Conservation (phyloP, 1,140 invertebrate species). For the Hylaeus volcanicus region DNA sequence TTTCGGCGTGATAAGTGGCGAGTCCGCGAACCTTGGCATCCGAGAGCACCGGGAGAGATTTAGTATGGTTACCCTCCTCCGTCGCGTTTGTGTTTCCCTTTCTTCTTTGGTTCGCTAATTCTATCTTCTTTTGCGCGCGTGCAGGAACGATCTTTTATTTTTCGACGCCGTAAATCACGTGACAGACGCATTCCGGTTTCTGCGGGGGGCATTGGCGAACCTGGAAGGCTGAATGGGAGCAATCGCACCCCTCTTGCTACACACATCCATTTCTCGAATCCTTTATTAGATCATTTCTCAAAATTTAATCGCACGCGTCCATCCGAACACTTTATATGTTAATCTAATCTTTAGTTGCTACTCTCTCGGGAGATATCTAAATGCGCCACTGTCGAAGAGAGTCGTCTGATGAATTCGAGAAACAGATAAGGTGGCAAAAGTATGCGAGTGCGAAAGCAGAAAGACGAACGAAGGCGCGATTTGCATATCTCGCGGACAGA, state of each 20-base stretch:
- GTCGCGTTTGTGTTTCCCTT: conserved; percentile 54
- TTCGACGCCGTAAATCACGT: conserved; percentile 72
- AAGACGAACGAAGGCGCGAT: conserved; percentile 49
- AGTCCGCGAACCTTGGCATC: conserved; percentile 35
- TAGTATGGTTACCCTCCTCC: conserved; percentile 62
- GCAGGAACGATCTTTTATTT: conserved; percentile 66
- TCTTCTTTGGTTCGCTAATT: conserved; percentile 13
- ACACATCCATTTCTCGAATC: too few species aligned
- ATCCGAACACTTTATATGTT: too few species aligned
- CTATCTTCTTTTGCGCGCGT: conserved; percentile 1
- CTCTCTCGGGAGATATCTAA: too few species aligned
- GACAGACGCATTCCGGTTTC: conserved; percentile 65
- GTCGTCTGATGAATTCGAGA: conserved; percentile 36
- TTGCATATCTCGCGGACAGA: conserved; percentile 76
- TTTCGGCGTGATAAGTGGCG: conserved; percentile 40
- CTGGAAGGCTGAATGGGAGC: too few species aligned
- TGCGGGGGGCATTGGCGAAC: too few species aligned
- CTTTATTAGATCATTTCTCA: too few species aligned
- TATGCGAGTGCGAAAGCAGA: not conserved
- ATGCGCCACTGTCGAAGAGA: conserved; percentile 37
- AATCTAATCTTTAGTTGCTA: too few species aligned
- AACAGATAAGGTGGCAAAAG: not conserved
- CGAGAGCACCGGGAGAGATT: conserved; percentile 62
- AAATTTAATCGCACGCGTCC: too few species aligned
- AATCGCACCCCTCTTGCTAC: too few species aligned